Conservation (phyloP, 2,113 vertebrate genomes). For the Amblyornis subalaris region DNA sequence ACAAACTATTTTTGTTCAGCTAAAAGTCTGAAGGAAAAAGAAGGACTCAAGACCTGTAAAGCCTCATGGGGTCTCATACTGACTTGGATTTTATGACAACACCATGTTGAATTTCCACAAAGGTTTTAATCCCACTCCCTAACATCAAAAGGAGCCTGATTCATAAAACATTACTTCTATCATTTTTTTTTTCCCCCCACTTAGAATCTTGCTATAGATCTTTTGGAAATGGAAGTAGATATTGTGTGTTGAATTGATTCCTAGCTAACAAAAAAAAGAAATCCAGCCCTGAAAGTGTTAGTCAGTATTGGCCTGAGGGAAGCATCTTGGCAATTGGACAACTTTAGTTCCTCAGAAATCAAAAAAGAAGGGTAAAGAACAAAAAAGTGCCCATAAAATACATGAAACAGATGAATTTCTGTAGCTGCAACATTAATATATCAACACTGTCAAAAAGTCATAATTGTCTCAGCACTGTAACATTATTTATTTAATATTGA, state of each 20-base stretch:
- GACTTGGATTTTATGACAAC: conserved; percentile 9
- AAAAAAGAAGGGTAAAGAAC: not conserved
- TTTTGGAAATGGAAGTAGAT: not conserved
- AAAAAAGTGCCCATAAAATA: conserved; percentile 14
- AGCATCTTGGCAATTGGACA: not conserved
- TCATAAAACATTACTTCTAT: conserved; percentile 43
- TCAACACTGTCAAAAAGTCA: conserved; percentile 56
- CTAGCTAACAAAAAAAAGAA: not conserved
- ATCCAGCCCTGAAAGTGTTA: not conserved
- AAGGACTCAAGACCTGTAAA: not conserved
- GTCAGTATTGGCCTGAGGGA: not conserved
- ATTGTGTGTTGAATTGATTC: not conserved
- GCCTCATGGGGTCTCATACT: not conserved
- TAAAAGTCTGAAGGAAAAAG: conserved; percentile 29
- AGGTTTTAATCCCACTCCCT: conserved; percentile 30
- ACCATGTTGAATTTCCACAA: conserved; percentile 25
- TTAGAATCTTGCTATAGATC: conserved; percentile 15
- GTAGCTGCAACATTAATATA: conserved; percentile 37
- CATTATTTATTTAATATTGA: conserved; percentile 69
- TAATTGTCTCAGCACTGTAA: conserved; percentile 48
- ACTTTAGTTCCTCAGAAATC: not conserved
- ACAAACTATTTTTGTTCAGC: not conserved
- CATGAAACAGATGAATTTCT: conserved; percentile 11
- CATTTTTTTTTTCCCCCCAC: not conserved
- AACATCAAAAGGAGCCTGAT: conserved; percentile 40